Percentiles rank a stretch among this genome's conserved stretches.
Evolutionary conservation across 2,113 vertebrate species (phyloP).

Genomic region (Neolamprologus devosi): DNA sequence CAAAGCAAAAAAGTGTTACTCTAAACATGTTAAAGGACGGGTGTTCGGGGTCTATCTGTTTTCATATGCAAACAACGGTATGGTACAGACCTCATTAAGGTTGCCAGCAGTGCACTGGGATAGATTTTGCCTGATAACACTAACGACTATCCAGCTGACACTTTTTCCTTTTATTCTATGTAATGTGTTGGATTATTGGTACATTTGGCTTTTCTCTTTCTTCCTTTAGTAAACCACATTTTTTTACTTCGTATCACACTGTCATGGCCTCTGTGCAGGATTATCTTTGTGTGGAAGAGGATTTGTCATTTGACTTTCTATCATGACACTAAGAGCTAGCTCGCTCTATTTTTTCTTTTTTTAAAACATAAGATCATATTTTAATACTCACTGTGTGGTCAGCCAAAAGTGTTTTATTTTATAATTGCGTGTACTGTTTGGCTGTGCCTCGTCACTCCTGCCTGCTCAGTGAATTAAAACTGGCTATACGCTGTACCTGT

Average conservation of each 20-base stretch:
- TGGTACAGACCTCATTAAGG: slow-evolving; percentile 41
- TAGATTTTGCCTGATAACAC: slow-evolving; percentile 42
- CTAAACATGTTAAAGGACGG: slow-evolving; percentile 8
- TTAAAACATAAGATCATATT: neutral
- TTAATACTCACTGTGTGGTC: slow-evolving; percentile 19
- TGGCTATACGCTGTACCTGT: slow-evolving; percentile 53
- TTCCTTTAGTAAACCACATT: neutral
- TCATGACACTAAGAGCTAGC: neutral
- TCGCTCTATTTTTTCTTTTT: neutral
- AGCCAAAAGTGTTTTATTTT: neutral
- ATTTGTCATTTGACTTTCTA: neutral
- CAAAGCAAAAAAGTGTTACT: slow-evolving; percentile 25
- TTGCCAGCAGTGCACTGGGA: slow-evolving; percentile 36
- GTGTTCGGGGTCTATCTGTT: slow-evolving; percentile 7
- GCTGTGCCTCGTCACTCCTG: slow-evolving; percentile 29
- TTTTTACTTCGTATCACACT: neutral
- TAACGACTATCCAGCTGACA: slow-evolving; percentile 39
- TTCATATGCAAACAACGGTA: neutral
- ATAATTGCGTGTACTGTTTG: slow-evolving; percentile 17
- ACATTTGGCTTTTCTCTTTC: neutral
- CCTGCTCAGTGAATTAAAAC: slow-evolving; percentile 37
- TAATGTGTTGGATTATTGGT: slow-evolving; percentile 25
- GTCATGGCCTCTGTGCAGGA: neutral
- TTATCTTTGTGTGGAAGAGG: neutral
- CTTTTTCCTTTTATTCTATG: slow-evolving; percentile 1